Conservation (phyloP, 2,888 invertebrate species). For the Luffia ferchaultella region DNA sequence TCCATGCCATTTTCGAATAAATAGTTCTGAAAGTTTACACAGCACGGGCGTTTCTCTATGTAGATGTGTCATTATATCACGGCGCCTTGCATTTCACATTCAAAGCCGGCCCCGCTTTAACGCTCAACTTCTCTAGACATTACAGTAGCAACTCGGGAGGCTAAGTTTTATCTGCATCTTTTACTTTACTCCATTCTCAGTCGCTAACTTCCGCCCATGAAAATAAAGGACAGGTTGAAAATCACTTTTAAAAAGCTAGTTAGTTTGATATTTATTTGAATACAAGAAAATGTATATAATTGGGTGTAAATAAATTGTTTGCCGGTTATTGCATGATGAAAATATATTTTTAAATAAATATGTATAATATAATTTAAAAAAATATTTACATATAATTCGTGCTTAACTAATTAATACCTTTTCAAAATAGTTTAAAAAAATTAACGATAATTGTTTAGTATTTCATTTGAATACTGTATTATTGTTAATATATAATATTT, state of each 20-base stretch:
- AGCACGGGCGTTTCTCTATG: constrained; percentile 5
- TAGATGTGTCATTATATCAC: constrained; percentile 7
- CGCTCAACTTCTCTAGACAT: constrained; percentile 32
- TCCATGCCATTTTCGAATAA: neutral
- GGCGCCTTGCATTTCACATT: constrained; percentile 3
- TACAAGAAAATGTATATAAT: too few relatives aligned
- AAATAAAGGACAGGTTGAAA: constrained; percentile 15
- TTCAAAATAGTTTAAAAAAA: too few relatives aligned
- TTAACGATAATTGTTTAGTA: too few relatives aligned
- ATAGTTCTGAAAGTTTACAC: neutral
- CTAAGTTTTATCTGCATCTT: constrained; percentile 33
- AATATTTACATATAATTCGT: too few relatives aligned
- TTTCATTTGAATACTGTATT: too few relatives aligned
- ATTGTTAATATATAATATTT: too few relatives aligned
- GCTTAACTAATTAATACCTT: too few relatives aligned
- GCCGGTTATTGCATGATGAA: too few relatives aligned
- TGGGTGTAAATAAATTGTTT: too few relatives aligned
- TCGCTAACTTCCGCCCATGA: constrained; percentile 22
- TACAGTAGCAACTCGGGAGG: constrained; percentile 29
- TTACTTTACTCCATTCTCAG: constrained; percentile 25
- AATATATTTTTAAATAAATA: too few relatives aligned
- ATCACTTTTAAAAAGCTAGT: constrained; percentile 9
- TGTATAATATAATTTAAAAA: too few relatives aligned
- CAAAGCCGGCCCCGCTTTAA: constrained; percentile 10
- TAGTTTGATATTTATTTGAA: too few relatives aligned